Conservation (phyloP, 2,797 vertebrate species). For the Pelochelys cantorii region DNA sequence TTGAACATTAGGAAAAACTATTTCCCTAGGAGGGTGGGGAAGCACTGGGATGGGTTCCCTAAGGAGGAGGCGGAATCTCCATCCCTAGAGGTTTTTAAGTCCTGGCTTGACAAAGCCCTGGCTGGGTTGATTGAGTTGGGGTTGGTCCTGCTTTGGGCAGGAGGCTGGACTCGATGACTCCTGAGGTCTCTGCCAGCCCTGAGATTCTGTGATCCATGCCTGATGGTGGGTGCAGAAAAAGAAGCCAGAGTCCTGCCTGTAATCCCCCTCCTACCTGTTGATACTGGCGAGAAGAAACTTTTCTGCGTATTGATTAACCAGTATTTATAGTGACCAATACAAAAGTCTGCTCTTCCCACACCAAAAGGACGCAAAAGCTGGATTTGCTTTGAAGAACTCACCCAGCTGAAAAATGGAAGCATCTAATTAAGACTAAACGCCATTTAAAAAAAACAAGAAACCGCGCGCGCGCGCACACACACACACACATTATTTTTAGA, state of each 20-base stretch:
- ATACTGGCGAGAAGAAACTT: background rate
- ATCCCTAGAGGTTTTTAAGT: too few species aligned
- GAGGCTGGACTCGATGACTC: too few species aligned
- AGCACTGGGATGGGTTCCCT: too few species aligned
- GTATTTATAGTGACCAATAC: background rate
- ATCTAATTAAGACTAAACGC: background rate
- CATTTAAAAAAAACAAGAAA: background rate
- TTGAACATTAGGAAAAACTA: too few species aligned
- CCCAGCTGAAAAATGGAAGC: background rate
- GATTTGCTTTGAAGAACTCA: background rate
- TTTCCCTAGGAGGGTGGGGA: too few species aligned
- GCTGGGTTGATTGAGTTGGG: too few species aligned
- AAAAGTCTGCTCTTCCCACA: background rate
- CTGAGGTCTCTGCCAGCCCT: too few species aligned
- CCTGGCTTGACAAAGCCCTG: too few species aligned
- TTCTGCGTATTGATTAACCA: background rate
- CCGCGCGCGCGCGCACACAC: background rate
- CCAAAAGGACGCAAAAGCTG: background rate
- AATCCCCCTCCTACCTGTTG: fast-evolving
- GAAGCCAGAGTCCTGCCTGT: background rate
- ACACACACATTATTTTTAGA: background rate
- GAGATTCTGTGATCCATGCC: background rate
- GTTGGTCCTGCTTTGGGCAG: too few species aligned
- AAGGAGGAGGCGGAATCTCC: too few species aligned
- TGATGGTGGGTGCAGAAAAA: background rate